Conservation (phyloP, 2,888 invertebrate genomes). For the Linnaemya vulpina region DNA sequence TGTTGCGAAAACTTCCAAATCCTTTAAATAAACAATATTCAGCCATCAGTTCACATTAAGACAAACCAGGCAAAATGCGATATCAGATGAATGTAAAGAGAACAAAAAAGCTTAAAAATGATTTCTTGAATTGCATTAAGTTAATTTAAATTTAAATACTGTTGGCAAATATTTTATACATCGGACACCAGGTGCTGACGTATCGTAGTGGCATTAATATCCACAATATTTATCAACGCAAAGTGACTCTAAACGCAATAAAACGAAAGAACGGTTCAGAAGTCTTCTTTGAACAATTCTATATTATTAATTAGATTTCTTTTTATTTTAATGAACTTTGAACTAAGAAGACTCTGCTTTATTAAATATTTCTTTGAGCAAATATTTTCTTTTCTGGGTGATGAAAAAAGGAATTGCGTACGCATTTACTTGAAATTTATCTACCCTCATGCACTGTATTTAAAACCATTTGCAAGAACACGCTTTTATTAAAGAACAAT, state of each 20-base stretch:
- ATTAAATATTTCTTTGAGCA: too few relatives aligned
- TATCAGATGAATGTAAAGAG: slow-evolving; percentile 4
- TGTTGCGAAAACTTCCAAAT: slow-evolving; percentile 82
- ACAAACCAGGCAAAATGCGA: slow-evolving; percentile 33
- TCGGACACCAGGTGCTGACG: background rate
- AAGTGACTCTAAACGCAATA: background rate
- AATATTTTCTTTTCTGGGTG: too few relatives aligned
- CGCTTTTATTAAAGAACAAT: too few relatives aligned
- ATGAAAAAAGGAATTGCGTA: too few relatives aligned
- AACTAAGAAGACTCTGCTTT: too few relatives aligned
- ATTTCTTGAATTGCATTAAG: slow-evolving; percentile 49
- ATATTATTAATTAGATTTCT: background rate
- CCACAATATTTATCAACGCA: background rate
- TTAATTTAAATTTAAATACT: slow-evolving; percentile 27
- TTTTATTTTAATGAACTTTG: background rate
- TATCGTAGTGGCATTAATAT: background rate
- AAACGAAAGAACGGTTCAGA: background rate
- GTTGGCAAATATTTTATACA: slow-evolving; percentile 8
- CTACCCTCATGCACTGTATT: too few relatives aligned
- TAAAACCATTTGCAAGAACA: too few relatives aligned
- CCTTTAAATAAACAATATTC: slow-evolving; percentile 75
- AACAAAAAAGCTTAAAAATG: slow-evolving; percentile 34
- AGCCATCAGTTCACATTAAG: slow-evolving; percentile 43
- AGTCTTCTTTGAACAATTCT: background rate
- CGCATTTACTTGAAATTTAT: too few relatives aligned